Evolutionary conservation across 2,888 invertebrate genomes (phyloP).

Genomic region (Nasonovia ribisnigri): DNA sequence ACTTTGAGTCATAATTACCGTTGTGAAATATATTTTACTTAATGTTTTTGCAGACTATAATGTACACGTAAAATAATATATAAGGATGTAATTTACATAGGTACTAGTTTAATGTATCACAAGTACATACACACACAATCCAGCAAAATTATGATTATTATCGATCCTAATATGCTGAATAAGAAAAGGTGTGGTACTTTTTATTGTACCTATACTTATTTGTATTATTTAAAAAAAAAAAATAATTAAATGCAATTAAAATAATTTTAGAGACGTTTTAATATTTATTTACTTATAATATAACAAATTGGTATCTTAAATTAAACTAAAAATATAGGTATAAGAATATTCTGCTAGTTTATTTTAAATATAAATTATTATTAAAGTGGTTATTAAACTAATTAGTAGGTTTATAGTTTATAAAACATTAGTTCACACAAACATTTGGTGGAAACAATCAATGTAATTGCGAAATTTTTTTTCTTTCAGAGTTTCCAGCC

Average conservation of each 20-base stretch:
- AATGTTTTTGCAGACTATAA: constrained; percentile 11
- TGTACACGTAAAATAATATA: background rate
- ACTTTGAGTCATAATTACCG: background rate
- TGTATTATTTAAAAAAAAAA: background rate
- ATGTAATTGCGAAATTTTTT: background rate
- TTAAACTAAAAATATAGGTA: background rate
- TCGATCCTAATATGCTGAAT: background rate
- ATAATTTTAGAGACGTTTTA: background rate
- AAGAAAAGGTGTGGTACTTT: background rate
- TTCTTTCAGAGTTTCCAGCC: background rate
- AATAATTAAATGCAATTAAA: background rate
- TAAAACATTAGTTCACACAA: background rate
- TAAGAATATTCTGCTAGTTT: background rate
- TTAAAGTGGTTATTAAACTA: background rate
- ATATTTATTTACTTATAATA: background rate
- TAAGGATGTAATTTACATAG: background rate
- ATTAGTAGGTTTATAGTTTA: background rate
- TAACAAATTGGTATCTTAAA: background rate
- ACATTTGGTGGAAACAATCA: background rate
- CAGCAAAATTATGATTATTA: background rate
- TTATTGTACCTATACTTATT: background rate
- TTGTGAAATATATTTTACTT: background rate
- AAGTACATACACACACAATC: background rate
- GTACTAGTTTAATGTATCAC: background rate
- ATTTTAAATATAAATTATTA: background rate